phyloP scores from a whole-genome alignment of 2,113 vertebrate species.

The Podiceps cristatus region DNA sequence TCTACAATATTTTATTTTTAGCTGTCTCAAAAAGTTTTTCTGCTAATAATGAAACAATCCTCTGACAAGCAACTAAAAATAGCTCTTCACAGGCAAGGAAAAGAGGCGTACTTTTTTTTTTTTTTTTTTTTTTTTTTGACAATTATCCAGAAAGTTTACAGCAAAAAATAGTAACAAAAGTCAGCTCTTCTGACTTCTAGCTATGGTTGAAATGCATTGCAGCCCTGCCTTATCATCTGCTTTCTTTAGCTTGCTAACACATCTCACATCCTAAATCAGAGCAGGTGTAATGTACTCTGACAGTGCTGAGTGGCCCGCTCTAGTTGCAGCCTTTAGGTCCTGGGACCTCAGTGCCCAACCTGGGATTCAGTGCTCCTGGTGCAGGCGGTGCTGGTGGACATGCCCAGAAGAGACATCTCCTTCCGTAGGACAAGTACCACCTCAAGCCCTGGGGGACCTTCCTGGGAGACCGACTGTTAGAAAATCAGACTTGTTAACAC shows the following conservation, averaged over 20 bases:
- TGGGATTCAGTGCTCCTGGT: not conserved
- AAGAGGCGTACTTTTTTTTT: not conserved
- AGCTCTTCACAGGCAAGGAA: not conserved
- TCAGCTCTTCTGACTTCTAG: not conserved
- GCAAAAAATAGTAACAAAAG: not conserved
- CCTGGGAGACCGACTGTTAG: not conserved
- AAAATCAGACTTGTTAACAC: not conserved
- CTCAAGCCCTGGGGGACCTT: not conserved
- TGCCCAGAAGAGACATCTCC: not conserved
- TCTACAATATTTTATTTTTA: not conserved
- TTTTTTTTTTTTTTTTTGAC: not conserved
- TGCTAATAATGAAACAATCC: not conserved
- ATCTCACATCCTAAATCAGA: not conserved
- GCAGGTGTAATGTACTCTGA: not conserved
- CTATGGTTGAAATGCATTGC: not conserved
- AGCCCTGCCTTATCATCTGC: fast-evolving
- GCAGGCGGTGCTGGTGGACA: not conserved
- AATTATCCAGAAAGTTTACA: not conserved
- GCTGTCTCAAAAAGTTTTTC: not conserved
- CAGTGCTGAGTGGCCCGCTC: fast-evolving
- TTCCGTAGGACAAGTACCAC: not conserved
- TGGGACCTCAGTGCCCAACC: not conserved
- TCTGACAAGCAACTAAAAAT: not conserved
- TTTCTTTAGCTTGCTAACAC: not conserved
- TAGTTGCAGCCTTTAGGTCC: not conserved